These are phyloP conservation scores for Tricholaema leucomelas DNA, from an alignment of 2,113 vertebrate genomes.

Conservation along the genomic window DNA sequence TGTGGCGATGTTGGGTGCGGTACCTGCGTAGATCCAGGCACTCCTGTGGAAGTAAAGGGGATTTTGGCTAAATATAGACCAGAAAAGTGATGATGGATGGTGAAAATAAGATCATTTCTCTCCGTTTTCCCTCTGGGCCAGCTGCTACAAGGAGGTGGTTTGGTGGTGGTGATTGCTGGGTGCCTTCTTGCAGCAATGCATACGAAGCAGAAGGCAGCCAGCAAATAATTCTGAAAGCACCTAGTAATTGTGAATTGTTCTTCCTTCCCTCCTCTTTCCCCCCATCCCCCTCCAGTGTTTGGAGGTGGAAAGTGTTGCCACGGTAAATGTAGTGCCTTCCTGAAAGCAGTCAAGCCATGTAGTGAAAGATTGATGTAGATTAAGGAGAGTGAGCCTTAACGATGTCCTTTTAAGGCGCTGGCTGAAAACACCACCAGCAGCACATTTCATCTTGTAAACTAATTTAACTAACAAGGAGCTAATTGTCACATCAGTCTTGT, in stretches of 20 bases:
- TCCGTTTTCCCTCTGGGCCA: neutral
- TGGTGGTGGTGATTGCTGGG: neutral
- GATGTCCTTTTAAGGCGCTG: neutral
- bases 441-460: neutral
- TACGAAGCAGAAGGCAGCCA: conserved; percentile 1
- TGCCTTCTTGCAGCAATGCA: neutral
- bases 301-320: neutral
- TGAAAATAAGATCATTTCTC: neutral
- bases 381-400: neutral
- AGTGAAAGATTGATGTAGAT: neutral
- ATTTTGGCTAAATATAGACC: conserved; percentile 8
- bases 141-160: neutral
- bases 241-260: neutral
- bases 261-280: neutral
- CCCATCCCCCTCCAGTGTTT: neutral
- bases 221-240: neutral
- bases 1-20: neutral
- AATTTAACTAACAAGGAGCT: neutral
- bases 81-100: neutral
- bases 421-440: neutral
- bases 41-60: neutral
- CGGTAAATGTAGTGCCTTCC: neutral
- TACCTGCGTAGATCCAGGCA: neutral
- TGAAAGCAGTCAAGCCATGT: neutral
- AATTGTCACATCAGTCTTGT: neutral